Evolutionary conservation across 2,113 vertebrate genomes (phyloP).

Genomic region (Lycaon pictus): DNA sequence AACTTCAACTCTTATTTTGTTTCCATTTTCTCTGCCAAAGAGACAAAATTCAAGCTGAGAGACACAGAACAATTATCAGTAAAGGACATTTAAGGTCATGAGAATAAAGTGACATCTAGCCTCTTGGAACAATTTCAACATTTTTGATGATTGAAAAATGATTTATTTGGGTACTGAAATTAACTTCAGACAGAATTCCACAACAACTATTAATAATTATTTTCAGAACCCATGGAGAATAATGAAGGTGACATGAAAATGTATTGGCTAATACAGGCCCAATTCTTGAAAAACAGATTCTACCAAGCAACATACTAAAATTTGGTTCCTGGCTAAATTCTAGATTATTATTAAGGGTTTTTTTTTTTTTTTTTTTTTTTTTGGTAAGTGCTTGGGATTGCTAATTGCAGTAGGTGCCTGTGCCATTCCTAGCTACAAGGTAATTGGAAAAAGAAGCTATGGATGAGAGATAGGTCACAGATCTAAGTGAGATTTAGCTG

Average conservation of each 20-base stretch:
- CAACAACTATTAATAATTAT: background rate
- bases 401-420: background rate
- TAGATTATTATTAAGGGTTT: background rate
- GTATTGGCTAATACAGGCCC: background rate
- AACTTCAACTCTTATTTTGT: background rate
- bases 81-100: background rate
- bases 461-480: background rate
- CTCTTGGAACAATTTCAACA: background rate
- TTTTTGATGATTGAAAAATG: background rate
- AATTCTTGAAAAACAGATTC: background rate
- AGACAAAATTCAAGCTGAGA: background rate
- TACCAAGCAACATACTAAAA: background rate
- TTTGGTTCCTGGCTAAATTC: background rate
- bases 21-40: conserved; percentile 4
- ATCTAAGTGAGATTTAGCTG: background rate
- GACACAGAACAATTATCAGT: background rate
- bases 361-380: no score
- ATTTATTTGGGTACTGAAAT: background rate
- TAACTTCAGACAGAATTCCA: background rate
- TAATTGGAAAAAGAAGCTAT: background rate
- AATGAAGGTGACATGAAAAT: conserved; percentile 11
- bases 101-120: background rate
- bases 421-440: background rate
- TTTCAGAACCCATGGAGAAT: background rate
- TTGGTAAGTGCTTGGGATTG: background rate